Evolutionary conservation across 2,888 invertebrate species (phyloP).

Genomic region (Napeogenes inachia): DNA sequence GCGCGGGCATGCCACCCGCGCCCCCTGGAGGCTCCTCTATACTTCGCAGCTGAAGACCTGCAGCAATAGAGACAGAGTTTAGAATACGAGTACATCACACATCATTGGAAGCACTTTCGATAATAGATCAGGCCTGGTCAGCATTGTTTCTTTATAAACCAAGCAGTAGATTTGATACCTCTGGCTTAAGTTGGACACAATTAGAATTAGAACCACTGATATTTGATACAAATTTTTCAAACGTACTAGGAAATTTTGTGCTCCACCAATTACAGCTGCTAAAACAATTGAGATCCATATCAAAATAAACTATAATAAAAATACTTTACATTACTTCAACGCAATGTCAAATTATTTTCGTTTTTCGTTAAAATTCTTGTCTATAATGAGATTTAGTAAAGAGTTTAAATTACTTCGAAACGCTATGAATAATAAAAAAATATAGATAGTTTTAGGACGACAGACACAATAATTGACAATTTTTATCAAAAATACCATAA

Average conservation of each 20-base stretch:
- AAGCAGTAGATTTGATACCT: no score
- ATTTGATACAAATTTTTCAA: conserved; percentile 1
- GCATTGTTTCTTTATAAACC: no score
- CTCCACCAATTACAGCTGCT: conserved; percentile 6
- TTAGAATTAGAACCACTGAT: background rate
- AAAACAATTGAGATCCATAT: conserved; percentile 12
- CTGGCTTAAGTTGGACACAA: background rate
- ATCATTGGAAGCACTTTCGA: no score
- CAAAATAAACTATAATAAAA: conserved; percentile 6
- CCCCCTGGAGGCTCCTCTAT: conserved; percentile 86
- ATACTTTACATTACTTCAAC: conserved; percentile 5
- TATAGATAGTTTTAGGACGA: background rate
- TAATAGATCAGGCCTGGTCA: no score
- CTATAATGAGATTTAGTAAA: background rate
- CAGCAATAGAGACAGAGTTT: conserved; percentile 52
- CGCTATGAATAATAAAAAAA: no score
- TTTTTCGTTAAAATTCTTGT: background rate
- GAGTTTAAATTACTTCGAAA: background rate
- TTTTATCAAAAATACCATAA: no score
- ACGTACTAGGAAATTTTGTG: conserved; percentile 16
- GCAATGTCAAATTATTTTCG: conserved; percentile 8
- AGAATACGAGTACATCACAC: background rate
- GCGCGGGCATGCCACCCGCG: conserved; percentile 81
- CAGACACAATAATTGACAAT: no score
- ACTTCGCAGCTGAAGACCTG: conserved; percentile 91